Conservation (phyloP, 1,140 invertebrate species). For the Tetramorium alpestre region DNA sequence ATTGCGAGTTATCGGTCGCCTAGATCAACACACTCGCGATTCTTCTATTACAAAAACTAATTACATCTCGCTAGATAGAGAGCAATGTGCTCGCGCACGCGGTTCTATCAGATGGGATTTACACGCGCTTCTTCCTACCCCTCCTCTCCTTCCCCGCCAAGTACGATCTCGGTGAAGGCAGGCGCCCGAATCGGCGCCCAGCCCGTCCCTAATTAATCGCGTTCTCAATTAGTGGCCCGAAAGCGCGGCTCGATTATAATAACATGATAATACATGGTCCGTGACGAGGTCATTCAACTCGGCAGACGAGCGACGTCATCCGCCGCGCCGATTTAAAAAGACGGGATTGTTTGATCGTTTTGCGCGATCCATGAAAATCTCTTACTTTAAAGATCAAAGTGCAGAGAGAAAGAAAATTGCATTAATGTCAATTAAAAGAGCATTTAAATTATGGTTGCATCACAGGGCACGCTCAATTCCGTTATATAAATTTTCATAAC, state of each 20-base stretch:
- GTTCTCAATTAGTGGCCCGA: slow-evolving; percentile 72
- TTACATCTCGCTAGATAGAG: slow-evolving; percentile 54
- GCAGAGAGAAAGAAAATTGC: slow-evolving; percentile 45
- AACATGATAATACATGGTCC: slow-evolving; percentile 71
- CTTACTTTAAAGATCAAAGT: neutral
- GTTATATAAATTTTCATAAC: slow-evolving; percentile 4
- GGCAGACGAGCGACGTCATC: slow-evolving; percentile 47
- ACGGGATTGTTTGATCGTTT: slow-evolving; percentile 16
- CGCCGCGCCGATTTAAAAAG: slow-evolving; percentile 48
- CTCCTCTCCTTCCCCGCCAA: neutral
- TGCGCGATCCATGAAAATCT: slow-evolving; percentile 10
- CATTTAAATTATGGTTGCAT: neutral
- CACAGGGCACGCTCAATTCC: neutral
- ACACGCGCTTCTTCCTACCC: slow-evolving; percentile 20
- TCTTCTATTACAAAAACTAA: slow-evolving; percentile 57
- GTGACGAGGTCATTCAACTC: slow-evolving; percentile 70
- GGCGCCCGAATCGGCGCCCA: slow-evolving; percentile 64
- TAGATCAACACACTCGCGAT: slow-evolving; percentile 14
- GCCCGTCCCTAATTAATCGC: slow-evolving; percentile 71
- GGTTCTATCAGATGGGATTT: slow-evolving; percentile 38
- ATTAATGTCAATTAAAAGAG: slow-evolving; percentile 61
- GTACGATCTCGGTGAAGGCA: slow-evolving; percentile 36
- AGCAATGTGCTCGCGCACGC: slow-evolving; percentile 10
- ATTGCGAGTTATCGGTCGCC: neutral
- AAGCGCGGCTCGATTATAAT: slow-evolving; percentile 74